Base-by-base conservation (phyloP, 2,113 vertebrate genomes). In the Alosa alosa region DNA sequence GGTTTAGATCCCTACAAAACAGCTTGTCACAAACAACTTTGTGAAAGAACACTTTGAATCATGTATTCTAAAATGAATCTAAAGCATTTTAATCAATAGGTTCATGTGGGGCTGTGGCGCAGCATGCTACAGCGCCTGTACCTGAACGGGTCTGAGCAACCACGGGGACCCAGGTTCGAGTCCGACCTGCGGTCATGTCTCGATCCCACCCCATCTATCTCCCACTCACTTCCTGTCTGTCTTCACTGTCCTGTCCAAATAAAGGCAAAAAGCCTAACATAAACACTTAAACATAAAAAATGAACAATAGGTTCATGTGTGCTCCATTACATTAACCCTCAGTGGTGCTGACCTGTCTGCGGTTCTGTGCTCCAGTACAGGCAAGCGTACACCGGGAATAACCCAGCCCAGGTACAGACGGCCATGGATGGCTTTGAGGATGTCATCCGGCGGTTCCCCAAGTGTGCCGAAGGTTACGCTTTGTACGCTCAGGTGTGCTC, bases 381-480 rank as follows among this genome's bases (percentile, higher is more conserved):
- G 85, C 98, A 99, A 78, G 98, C 98, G 1, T 99, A 99, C 90
- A 99, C 98, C n/a, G 98, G 98, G 93, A 99, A 96, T 90, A 98
- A 97, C 92, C 95, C 96, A 52, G 94, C 96, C 87, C 97, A 98
- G 91, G 96, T 99, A 60, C 97, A 99, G 92, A 96, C 94, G 25
- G 98, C 98, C 90, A 97, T 99, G 97, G 96, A 97, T 82, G 97
- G 98, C 87, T 99, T 99, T 91, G 97, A 99, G 92, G 97, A 98
- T 0, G 97, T 99, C 57, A 99, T 99, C 90, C 95, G 96, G 91
- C 96, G 95, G 91, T 99, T 99, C 91, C 96, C 97, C 57, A 98
- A 90, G 88, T 99, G 98, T 94, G 98, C 98, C 0, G 98, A 99
- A 91, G 98, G 98, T 87, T 99, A 99, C 85, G 98, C 98, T 41